Evolutionary conservation across 37 sponge, comb jelly and placozoan species (phyloP).

Genomic region (Halisarca cf. caerulea): DNA sequence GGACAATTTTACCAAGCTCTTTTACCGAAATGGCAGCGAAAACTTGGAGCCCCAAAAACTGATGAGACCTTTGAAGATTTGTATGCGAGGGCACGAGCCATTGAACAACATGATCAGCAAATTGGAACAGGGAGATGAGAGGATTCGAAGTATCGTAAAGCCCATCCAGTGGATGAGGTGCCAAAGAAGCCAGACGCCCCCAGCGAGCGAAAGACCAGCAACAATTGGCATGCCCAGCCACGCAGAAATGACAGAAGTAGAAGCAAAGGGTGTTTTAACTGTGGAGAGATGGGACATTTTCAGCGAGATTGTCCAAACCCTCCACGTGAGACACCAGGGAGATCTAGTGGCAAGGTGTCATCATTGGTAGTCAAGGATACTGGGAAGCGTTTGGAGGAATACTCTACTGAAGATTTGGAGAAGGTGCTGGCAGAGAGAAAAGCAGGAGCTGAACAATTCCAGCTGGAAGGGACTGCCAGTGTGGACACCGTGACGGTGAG

Average conservation of each 20-base stretch:
- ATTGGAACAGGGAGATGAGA: neutral
- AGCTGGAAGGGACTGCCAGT: neutral
- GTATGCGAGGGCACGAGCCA: neutral
- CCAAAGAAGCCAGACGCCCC: neutral
- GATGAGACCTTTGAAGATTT: neutral
- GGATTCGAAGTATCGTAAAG: neutral
- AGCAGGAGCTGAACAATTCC: neutral
- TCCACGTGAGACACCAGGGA: slow-evolving; percentile 5
- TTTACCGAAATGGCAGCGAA: slow-evolving; percentile 14
- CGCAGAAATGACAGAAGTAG: neutral
- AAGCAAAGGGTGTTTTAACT: neutral
- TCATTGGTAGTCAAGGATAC: neutral
- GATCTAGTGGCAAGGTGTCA: neutral
- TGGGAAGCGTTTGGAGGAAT: neutral
- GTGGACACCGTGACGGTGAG: neutral
- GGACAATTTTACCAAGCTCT: slow-evolving; percentile 20
- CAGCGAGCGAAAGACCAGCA: neutral
- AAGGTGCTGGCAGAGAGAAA: neutral
- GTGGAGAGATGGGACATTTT: slow-evolving; percentile 11
- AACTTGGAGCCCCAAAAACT: slow-evolving; percentile 17
- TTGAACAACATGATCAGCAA: slow-evolving; percentile 11
- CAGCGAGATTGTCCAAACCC: neutral
- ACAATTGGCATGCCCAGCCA: neutral
- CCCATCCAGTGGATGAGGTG: neutral
- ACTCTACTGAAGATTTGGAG: neutral